Conservation (phyloP, 1,140 invertebrate genomes). For the Oryctes rhinoceros region DNA sequence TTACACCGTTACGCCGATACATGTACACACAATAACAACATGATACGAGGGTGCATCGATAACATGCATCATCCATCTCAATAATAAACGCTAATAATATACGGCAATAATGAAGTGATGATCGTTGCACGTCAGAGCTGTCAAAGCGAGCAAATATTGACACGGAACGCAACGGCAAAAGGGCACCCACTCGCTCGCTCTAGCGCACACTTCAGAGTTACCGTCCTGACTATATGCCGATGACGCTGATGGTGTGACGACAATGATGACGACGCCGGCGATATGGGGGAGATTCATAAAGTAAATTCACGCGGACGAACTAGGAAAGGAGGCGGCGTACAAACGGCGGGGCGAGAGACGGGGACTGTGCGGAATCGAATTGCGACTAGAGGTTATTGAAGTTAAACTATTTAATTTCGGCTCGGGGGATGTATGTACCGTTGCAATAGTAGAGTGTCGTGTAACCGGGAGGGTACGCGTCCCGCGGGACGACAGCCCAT, state of each 20-base stretch:
- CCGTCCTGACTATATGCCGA: not conserved
- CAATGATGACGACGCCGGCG: not conserved
- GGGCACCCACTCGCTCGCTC: not conserved
- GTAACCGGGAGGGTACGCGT: slow-evolving; percentile 17
- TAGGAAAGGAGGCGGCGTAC: not conserved
- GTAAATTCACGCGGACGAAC: not conserved
- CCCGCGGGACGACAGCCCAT: slow-evolving; percentile 53
- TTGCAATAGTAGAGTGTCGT: not conserved
- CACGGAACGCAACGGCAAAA: not conserved
- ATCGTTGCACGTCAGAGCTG: slow-evolving; percentile 28
- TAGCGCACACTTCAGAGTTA: not conserved
- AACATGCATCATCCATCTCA: not conserved
- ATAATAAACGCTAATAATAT: slow-evolving; percentile 2
- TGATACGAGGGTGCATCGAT: too few species aligned
- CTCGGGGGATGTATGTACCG: slow-evolving; percentile 42
- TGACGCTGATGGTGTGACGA: not conserved
- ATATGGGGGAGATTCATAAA: slow-evolving; percentile 32
- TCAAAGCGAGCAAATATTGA: slow-evolving; percentile 34
- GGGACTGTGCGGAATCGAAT: slow-evolving; percentile 30
- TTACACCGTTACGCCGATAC: too few species aligned
- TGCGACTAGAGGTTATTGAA: slow-evolving; percentile 50
- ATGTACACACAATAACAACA: too few species aligned
- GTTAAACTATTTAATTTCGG: slow-evolving; percentile 57
- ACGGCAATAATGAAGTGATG: slow-evolving; percentile 19
- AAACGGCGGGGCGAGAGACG: not conserved